Percentiles rank a stretch among this genome's conserved stretches.
phyloP scores from a whole-genome alignment of 2,113 vertebrate species.

The Ammodytes dubius region DNA sequence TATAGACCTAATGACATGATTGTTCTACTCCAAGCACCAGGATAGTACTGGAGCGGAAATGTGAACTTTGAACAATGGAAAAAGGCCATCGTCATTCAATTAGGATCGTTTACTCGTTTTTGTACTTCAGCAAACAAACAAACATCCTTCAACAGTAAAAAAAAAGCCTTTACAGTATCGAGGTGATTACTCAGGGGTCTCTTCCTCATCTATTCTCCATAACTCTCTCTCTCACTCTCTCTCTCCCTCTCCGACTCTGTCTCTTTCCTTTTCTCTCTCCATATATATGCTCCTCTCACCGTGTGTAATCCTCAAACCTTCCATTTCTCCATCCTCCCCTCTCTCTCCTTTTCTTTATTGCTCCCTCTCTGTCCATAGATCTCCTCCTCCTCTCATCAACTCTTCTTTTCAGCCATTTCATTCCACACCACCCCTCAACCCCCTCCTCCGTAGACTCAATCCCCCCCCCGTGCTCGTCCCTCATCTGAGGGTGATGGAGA shows the following conservation, averaged over 20 bases:
- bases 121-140: too few species aligned
- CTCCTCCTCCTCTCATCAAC: constrained; percentile 70
- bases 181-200: not conserved
- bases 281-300: constrained; percentile 56
- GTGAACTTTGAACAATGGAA: not conserved
- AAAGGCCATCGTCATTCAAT: not conserved
- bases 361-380: constrained; percentile 58
- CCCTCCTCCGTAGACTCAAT: constrained; percentile 28
- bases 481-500: constrained; percentile 63
- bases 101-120: not conserved
- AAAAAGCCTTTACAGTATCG: not conserved
- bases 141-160: too few species aligned
- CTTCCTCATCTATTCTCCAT: constrained; percentile 12
- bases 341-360: constrained; percentile 47
- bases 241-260: not conserved
- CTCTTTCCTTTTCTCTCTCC: not conserved
- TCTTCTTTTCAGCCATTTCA: constrained; percentile 57
- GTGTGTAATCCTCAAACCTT: constrained; percentile 50
- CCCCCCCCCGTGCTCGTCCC: constrained; percentile 1
- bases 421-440: constrained; percentile 22
- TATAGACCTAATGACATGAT: not conserved
- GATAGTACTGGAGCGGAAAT: too few species aligned
- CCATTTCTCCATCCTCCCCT: constrained; percentile 53
- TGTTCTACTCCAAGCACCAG: not conserved
- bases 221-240: not conserved